phyloP scores from a whole-genome alignment of 1,140 invertebrate genomes.

The Neodiprion pinetum region DNA sequence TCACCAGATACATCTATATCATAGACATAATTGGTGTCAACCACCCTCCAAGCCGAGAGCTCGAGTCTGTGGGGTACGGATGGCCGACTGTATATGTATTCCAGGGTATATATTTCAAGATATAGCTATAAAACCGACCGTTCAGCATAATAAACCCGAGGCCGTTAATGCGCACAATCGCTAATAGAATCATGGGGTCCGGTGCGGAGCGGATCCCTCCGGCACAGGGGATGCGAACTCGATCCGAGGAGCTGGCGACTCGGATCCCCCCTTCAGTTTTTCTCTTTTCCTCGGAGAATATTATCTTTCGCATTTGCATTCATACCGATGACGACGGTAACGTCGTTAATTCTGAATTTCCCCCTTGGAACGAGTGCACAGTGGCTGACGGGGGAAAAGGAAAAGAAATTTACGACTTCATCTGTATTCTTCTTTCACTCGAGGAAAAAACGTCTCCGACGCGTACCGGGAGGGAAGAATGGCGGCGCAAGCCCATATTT shows the following conservation, averaged over 20 bases:
- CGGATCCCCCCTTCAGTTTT: conserved; percentile 14
- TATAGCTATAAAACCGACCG: conserved; percentile 53
- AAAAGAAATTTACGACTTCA: too few relatives aligned
- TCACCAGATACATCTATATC: conserved; percentile 47
- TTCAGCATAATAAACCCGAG: conserved; percentile 50
- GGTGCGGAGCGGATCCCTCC: conserved; percentile 17
- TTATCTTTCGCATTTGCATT: conserved; percentile 1
- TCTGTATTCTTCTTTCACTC: too few relatives aligned
- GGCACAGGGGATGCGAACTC: not conserved
- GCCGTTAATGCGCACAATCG: conserved; percentile 51
- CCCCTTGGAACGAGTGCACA: too few relatives aligned
- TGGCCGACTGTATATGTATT: not conserved
- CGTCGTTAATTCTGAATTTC: too few relatives aligned
- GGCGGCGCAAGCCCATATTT: too few relatives aligned
- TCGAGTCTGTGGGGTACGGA: too few relatives aligned
- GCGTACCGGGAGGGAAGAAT: too few relatives aligned
- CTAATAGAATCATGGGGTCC: conserved; percentile 54
- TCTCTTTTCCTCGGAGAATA: not conserved
- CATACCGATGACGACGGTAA: not conserved
- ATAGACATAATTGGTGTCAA: conserved; percentile 46
- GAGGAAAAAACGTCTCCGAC: too few relatives aligned
- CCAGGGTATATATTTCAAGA: conserved; percentile 29
- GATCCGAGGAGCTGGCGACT: not conserved
- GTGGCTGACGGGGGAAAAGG: too few relatives aligned
- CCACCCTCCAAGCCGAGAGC: conserved; percentile 28